phyloP scores from a whole-genome alignment of 2,888 invertebrate genomes.

The Cheilosia vulpina region DNA sequence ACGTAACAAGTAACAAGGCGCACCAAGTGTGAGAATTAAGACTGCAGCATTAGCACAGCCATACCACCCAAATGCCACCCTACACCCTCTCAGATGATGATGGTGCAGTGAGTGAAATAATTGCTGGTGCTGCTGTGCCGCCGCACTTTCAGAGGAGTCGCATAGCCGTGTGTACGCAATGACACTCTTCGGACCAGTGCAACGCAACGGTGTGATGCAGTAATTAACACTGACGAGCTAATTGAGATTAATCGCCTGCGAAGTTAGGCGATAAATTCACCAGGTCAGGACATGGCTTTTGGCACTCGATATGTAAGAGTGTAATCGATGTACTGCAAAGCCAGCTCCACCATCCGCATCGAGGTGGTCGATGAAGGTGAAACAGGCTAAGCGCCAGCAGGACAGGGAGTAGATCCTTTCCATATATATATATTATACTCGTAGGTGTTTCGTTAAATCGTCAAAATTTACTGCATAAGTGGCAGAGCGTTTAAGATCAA shows the following conservation, averaged over 20 bases:
- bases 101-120: conserved; percentile 69
- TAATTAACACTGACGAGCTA: conserved; percentile 76
- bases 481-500: conserved; percentile 28
- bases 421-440: neutral
- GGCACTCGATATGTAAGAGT: conserved; percentile 62
- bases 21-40: conserved; percentile 71
- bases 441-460: conserved; percentile 57
- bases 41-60: conserved; percentile 57
- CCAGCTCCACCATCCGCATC: conserved; percentile 9
- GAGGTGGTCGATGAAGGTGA: conserved; percentile 46
- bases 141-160: conserved; percentile 35
- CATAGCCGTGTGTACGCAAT: conserved; percentile 47
- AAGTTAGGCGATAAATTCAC: conserved; percentile 73
- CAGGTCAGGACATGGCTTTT: conserved; percentile 64
- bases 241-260: conserved; percentile 73
- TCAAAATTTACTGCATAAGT: conserved; percentile 57
- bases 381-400: conserved; percentile 32
- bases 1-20: conserved; percentile 57
- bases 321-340: conserved; percentile 64
- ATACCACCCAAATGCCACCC: conserved; percentile 21
- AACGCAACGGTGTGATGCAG: conserved; percentile 63
- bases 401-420: conserved; percentile 13
- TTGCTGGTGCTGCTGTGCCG: conserved; percentile 46
- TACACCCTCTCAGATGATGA: conserved; percentile 58
- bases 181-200: conserved; percentile 50